phyloP scores from a whole-genome alignment of 2,888 invertebrate genomes.

The Sceliomorpha sp. region DNA sequence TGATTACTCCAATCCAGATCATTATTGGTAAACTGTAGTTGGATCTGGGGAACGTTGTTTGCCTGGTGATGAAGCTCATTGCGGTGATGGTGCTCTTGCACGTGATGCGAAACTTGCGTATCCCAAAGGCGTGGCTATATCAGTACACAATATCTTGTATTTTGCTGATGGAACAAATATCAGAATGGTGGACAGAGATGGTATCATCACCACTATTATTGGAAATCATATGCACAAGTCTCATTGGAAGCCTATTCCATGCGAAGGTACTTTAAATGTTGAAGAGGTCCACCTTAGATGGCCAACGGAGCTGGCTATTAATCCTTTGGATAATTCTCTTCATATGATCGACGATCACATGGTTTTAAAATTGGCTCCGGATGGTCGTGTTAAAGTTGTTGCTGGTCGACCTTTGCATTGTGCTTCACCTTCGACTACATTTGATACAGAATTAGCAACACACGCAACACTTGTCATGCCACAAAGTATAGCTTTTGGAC shows the following conservation, averaged over 20 bases:
- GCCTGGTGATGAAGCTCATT: constrained; percentile 95
- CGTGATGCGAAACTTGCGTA: constrained; percentile 96
- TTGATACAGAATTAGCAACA: constrained; percentile 92
- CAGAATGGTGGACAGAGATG: constrained; percentile 94
- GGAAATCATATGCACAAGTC: constrained; percentile 96
- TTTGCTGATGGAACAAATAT: constrained; percentile 98
- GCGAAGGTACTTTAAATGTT: constrained; percentile 94
- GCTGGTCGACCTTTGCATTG: constrained; percentile 97
- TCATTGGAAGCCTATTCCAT: constrained; percentile 96
- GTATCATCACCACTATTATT: constrained; percentile 94
- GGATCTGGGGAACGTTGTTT: constrained; percentile 96
- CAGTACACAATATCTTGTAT: constrained; percentile 94
- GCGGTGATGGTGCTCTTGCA: constrained; percentile 97
- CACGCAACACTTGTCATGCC: constrained; percentile 96
- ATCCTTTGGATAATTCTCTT: constrained; percentile 95
- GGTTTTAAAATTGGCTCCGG: constrained; percentile 94
- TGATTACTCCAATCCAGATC: no score
- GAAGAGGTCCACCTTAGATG: constrained; percentile 96
- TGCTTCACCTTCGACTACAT: constrained; percentile 89
- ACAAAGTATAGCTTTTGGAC: constrained; percentile 95
- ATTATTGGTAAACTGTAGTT: constrained; percentile 96
- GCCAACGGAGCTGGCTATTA: constrained; percentile 97
- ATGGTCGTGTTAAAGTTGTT: constrained; percentile 94
- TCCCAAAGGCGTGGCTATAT: constrained; percentile 97
- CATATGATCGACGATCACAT: constrained; percentile 98